phyloP scores from a whole-genome alignment of 2,113 vertebrate species.

The Kryptolebias marmoratus region DNA sequence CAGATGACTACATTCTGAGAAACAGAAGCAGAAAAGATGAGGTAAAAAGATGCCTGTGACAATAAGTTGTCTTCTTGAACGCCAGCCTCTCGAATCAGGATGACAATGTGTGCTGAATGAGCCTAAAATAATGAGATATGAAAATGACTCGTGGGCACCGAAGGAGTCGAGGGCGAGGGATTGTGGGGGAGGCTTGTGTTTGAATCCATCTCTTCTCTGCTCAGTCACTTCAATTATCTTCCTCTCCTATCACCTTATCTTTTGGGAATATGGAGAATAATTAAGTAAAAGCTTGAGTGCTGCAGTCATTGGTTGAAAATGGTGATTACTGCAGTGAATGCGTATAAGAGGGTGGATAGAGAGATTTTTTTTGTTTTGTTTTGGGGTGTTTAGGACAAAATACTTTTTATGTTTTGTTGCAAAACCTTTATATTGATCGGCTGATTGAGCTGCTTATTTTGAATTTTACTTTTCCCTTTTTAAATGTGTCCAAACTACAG shows the following conservation, averaged over 20 bases:
- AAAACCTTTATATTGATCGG: slow-evolving; percentile 20
- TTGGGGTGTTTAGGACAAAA: slow-evolving; percentile 31
- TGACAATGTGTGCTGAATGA: slow-evolving; percentile 59
- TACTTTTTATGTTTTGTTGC: not conserved
- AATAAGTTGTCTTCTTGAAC: slow-evolving; percentile 46
- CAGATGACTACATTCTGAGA: slow-evolving; percentile 36
- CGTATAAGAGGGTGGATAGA: slow-evolving; percentile 12
- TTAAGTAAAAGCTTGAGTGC: slow-evolving; percentile 84
- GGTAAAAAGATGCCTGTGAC: slow-evolving; percentile 36
- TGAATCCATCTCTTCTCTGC: slow-evolving; percentile 83
- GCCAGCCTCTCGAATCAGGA: slow-evolving; percentile 57
- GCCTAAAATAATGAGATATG: slow-evolving; percentile 77
- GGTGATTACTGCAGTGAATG: slow-evolving; percentile 54
- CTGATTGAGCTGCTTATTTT: slow-evolving; percentile 10
- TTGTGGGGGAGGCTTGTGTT: slow-evolving; percentile 80
- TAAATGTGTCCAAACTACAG: not conserved
- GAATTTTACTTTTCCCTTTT: not conserved
- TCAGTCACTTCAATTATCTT: slow-evolving; percentile 87
- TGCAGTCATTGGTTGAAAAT: slow-evolving; percentile 65
- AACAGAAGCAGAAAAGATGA: slow-evolving; percentile 46
- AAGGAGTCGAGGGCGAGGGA: slow-evolving; percentile 79
- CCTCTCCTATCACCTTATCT: slow-evolving; percentile 71
- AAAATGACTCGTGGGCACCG: slow-evolving; percentile 85
- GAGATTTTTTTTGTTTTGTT: slow-evolving; percentile 38
- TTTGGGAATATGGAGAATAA: slow-evolving; percentile 82